Evolutionary conservation across 2,113 vertebrate genomes (phyloP).

Genomic region (Anolis sagrei): DNA sequence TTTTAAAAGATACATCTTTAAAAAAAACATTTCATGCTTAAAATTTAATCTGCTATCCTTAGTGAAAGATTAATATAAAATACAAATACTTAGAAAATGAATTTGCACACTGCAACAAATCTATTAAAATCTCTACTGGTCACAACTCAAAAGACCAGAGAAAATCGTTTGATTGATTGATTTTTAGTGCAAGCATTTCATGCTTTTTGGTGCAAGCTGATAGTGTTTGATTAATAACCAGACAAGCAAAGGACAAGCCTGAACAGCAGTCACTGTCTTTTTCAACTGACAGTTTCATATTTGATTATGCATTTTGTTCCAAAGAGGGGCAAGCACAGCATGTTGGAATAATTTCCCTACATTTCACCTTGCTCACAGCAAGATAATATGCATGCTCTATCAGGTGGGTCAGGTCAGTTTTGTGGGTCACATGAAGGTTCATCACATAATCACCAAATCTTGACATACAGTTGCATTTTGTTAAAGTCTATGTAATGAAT

Average conservation of each 20-base stretch:
- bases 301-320: conserved; percentile 1
- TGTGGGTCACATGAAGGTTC: background rate
- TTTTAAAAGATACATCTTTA: background rate
- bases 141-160: conserved; percentile 44
- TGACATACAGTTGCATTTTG: conserved; percentile 1
- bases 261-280: conserved; percentile 42
- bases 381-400: conserved; percentile 6
- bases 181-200: conserved; percentile 58
- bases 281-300: conserved; percentile 31
- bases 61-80: background rate
- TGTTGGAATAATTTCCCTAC: background rate
- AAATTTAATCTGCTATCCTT: background rate
- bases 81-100: background rate
- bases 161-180: conserved; percentile 44
- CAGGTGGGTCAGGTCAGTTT: conserved; percentile 5
- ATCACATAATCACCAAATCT: background rate
- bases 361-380: background rate
- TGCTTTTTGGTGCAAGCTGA: conserved; percentile 38
- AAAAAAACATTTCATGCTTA: background rate
- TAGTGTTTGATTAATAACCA: conserved; percentile 57
- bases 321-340: background rate
- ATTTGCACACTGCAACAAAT: conserved; percentile 30
- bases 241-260: conserved; percentile 58
- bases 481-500: conserved; percentile 20
- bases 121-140: conserved; percentile 34